Conservation (phyloP, 1,140 invertebrate species). For the Pseudomyrmex cubaensis region DNA sequence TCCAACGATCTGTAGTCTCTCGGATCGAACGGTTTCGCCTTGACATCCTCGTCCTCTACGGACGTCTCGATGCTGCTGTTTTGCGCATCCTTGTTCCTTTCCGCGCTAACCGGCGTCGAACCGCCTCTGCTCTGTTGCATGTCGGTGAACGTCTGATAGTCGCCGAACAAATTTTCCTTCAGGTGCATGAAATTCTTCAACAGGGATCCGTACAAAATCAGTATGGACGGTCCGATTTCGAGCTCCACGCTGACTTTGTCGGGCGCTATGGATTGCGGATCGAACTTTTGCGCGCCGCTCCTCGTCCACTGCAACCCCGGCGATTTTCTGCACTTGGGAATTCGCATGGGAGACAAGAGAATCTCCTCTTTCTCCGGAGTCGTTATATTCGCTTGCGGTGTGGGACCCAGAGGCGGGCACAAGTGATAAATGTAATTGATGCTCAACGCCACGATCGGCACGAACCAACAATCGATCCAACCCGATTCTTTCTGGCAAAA, state of each 20-base stretch:
- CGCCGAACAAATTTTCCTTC: conserved; percentile 98
- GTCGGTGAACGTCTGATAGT: conserved; percentile 96
- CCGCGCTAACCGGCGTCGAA: conserved; percentile 72
- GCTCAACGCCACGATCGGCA: conserved; percentile 96
- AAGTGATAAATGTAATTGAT: conserved; percentile 97
- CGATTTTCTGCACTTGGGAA: conserved; percentile 91
- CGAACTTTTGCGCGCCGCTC: conserved; percentile 91
- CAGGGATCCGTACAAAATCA: conserved; percentile 95
- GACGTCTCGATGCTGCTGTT: conserved; percentile 83
- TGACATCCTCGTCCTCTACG: conserved; percentile 85
- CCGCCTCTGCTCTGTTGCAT: conserved; percentile 89
- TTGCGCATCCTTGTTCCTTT: conserved; percentile 84
- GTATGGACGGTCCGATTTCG: conserved; percentile 96
- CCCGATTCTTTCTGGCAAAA: conserved; percentile 92
- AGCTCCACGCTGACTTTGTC: conserved; percentile 96
- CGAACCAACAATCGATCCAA: conserved; percentile 98
- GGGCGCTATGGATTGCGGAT: conserved; percentile 92
- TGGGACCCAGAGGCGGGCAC: conserved; percentile 93
- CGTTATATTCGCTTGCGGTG: conserved; percentile 95
- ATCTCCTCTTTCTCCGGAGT: conserved; percentile 98
- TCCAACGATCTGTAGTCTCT: conserved; percentile 94
- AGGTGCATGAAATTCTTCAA: conserved; percentile 95
- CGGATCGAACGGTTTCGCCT: conserved; percentile 91
- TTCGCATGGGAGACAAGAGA: conserved; percentile 95
- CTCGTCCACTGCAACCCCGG: conserved; percentile 89